Percentiles rank a stretch among this genome's conserved stretches.
Conservation (phyloP, 2,113 vertebrate species). For the Isichthys henryi region DNA sequence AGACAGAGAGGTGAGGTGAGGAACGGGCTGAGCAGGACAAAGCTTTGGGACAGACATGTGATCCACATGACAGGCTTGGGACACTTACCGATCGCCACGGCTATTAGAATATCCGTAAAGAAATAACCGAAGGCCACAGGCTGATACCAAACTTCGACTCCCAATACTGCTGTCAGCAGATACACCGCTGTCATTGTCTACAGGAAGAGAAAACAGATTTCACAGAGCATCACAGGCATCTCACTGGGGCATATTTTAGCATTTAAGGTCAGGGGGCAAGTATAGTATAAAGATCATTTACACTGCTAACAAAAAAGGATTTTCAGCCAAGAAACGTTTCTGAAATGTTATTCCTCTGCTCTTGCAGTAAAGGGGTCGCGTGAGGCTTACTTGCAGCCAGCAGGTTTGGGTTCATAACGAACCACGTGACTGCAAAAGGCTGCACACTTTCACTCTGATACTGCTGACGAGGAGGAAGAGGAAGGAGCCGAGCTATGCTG, state of each 20-base stretch:
- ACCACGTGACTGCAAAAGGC: background rate
- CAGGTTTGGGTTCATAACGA: background rate
- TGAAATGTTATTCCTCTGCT: background rate
- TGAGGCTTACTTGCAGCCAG: background rate
- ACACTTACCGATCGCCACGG: constrained; percentile 54
- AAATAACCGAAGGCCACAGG: constrained; percentile 51
- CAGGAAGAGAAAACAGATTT: constrained; percentile 18
- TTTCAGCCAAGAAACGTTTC: background rate
- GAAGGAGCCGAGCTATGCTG: background rate
- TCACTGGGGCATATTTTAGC: background rate
- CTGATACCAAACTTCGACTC: constrained; percentile 54
- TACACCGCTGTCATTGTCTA: constrained; percentile 52
- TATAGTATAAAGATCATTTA: background rate
- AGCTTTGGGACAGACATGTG: background rate
- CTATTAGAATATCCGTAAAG: constrained; percentile 45
- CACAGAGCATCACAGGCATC: background rate
- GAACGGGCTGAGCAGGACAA: background rate
- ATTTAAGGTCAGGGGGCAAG: background rate
- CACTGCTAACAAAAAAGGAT: background rate
- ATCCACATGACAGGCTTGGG: background rate
- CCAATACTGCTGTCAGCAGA: constrained; percentile 45
- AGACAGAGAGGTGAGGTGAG: background rate
- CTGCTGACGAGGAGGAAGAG: background rate
- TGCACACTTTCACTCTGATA: background rate
- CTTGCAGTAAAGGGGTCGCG: background rate